Conservation (phyloP, 2,888 invertebrate genomes). For the Papilio gigon region DNA sequence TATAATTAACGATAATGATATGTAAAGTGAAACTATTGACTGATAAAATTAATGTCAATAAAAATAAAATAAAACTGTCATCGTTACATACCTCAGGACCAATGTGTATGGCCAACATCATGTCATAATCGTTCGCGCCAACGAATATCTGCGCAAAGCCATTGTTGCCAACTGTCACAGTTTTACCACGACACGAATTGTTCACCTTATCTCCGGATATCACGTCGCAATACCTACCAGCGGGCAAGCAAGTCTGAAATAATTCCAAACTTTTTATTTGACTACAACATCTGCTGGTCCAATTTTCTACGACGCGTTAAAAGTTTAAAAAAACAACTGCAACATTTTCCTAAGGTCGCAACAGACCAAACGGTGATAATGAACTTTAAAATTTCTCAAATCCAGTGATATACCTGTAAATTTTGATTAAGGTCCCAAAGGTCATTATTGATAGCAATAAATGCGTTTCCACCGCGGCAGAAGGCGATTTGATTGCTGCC, state of each 20-base stretch:
- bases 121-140: slow-evolving; percentile 79
- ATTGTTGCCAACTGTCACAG: slow-evolving; percentile 81
- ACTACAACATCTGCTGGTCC: too few species aligned
- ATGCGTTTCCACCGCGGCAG: slow-evolving; percentile 81
- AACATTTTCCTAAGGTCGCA: neutral
- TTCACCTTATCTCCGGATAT: slow-evolving; percentile 84
- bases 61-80: neutral
- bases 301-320: too few species aligned
- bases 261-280: slow-evolving; percentile 3
- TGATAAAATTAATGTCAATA: too few species aligned
- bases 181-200: slow-evolving; percentile 84
- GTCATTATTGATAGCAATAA: slow-evolving; percentile 84
- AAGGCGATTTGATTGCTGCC: slow-evolving; percentile 90
- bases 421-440: slow-evolving; percentile 72
- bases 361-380: neutral
- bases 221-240: slow-evolving; percentile 90
- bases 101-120: slow-evolving; percentile 85
- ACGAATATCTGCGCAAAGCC: slow-evolving; percentile 83
- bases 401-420: slow-evolving; percentile 69
- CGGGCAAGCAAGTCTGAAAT: slow-evolving; percentile 84
- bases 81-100: slow-evolving; percentile 65
- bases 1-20: too few species aligned
- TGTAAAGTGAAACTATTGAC: too few species aligned
- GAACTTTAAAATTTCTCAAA: neutral
- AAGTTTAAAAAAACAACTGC: too few species aligned